Base-by-base conservation (phyloP, 2,888 invertebrate species). In the Diarsia rubi region DNA sequence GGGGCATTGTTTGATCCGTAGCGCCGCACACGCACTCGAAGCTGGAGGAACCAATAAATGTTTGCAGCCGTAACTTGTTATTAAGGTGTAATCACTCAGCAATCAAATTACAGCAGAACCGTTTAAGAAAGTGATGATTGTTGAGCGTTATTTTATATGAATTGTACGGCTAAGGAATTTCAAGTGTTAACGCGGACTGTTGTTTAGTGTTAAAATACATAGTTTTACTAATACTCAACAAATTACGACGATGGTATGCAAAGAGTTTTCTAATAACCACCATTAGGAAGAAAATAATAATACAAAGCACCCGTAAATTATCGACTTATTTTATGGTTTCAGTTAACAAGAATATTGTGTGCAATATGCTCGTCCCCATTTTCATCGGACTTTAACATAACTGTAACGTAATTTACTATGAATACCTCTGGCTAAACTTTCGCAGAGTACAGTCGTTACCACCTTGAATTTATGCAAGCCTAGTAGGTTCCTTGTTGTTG, bases 261-360 rank as follows among this genome's bases (percentile, higher is more conserved):
- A 45, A 14, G 31, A 21, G 49, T 12, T 31, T 16, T 44, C 16
- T 52, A 37, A 42, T 74, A 27, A 49, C 42, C 24, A n/a, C 21
- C 54, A 37, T 67, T n/a, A 27, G 16, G 2, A 16, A n/a, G 78
- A 5, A 68, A 78, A 67, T 57, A 47, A 47, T 68, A 42, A 47
- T 37, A 31, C 19, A 59, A 19, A 19, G 19, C 31, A 59, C 24
- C 3, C 11, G 12, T 54, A 27, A 27, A 42, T 67, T 27, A 1
- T 27, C n/a, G 19, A 19, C 3, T 42, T 6, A 27, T 9, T 70
- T 70, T 37, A 72, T 42, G 16, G 42, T 70, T 70, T 31, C 2
- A 21, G 24, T 14, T 21, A 37, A 21, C 47, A 21, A 11, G 70
- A 47, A 37, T n/a, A 62, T 42, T 42, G 42, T 42, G 8, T 14